phyloP scores from a whole-genome alignment of 1,140 invertebrate species.

The Achroia grisella region DNA sequence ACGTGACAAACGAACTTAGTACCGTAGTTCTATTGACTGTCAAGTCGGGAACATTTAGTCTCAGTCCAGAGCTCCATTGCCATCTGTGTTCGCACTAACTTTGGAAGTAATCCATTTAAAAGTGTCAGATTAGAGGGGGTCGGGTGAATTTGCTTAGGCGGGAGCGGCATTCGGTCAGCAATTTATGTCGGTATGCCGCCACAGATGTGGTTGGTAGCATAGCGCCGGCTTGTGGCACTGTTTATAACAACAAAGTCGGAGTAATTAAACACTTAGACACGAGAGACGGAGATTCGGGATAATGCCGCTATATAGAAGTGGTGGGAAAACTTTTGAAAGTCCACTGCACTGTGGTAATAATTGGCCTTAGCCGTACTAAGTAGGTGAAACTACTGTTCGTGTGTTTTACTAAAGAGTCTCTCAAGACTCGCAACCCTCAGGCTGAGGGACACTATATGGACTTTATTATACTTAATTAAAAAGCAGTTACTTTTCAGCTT shows the following conservation, averaged over 20 bases:
- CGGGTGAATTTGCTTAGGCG: constrained; percentile 33
- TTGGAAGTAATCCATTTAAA: constrained; percentile 39
- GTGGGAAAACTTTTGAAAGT: constrained; percentile 7
- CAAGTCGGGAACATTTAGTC: constrained; percentile 15
- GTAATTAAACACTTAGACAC: constrained; percentile 45
- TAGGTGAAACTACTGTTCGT: not conserved
- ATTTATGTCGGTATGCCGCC: constrained; percentile 30
- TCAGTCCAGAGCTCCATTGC: constrained; percentile 15
- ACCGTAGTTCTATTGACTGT: constrained; percentile 11
- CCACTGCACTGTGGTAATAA: constrained; percentile 13
- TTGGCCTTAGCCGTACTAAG: not conserved
- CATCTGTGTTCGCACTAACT: constrained; percentile 22
- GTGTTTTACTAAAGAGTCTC: too few species aligned
- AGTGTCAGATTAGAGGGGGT: constrained; percentile 39
- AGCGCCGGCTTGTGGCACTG: constrained; percentile 24
- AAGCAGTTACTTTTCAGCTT: too few species aligned
- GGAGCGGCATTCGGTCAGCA: constrained; percentile 25
- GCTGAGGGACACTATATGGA: too few species aligned
- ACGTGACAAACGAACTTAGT: constrained; percentile 14
- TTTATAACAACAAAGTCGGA: constrained; percentile 40
- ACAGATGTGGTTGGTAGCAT: constrained; percentile 25
- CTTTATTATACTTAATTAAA: too few species aligned
- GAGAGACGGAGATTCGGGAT: constrained; percentile 8
- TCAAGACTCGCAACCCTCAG: too few species aligned
- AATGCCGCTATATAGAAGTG: constrained; percentile 9